Base-by-base conservation (phyloP, 2,113 vertebrate genomes). In the Rhizomys pruinosus region DNA sequence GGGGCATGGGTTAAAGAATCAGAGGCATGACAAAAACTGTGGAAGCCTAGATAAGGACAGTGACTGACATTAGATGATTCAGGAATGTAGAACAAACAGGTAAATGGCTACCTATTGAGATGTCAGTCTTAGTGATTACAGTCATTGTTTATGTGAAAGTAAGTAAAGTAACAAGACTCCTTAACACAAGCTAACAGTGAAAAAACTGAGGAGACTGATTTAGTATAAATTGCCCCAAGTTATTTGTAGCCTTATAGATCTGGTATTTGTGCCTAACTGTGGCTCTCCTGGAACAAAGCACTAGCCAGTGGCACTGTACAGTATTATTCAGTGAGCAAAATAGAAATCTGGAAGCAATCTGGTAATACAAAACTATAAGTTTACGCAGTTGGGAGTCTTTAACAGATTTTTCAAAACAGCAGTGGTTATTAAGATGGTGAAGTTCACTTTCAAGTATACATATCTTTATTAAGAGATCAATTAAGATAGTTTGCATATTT, bases 401-500 rank as follows among this genome's bases (percentile, higher is more conserved):
- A 88, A 77, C 76, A 96, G 64, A 94, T 87, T 76, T 52, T 84
- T 63, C 42, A 93, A 86, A 86, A 66, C n/a, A 93, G 91, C 64
- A 77, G 0, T 32, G 55, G 29, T 77, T 76, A 55, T 47, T 87
- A 55, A 91, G 84, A 78, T 76, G 29, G 82, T 66, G 22, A 76
- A 71, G 61, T 84, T 87, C 47, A 84, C 32, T 78, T 90, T 22
- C 44, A 63, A 84, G 17, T 81, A 17, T 42, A 72, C 23, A 93
- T 76, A 55, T 74, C 87, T 96, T 92, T 88, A 95, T 71, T 78
- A 81, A 89, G 57, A 73, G 80, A 91, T 78, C 74, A 85, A 90
- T 47, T 88, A 86, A 69, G 82, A 71, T 32, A 74, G 29, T 84
- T 85, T 17, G 66, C 64, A 73, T 82, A 63, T 71, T 92, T 91